Conservation (phyloP, 2,113 vertebrate genomes). For the Vicugna pacos region DNA sequence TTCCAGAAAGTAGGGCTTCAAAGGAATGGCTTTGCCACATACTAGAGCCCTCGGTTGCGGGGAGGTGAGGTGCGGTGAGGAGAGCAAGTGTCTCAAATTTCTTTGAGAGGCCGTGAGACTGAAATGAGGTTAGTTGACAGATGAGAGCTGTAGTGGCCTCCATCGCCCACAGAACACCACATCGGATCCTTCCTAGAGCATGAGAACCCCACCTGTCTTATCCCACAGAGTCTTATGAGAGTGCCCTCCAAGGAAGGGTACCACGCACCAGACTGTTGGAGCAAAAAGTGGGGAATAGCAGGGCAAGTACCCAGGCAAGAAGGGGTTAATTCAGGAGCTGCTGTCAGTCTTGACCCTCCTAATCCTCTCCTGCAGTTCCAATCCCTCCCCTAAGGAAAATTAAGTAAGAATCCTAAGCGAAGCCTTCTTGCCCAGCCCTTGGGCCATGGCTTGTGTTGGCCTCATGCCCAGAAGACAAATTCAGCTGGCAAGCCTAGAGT, state of each 20-base stretch:
- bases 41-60: neutral
- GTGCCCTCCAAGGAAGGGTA: neutral
- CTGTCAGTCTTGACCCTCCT: slow-evolving; percentile 55
- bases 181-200: neutral
- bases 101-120: neutral
- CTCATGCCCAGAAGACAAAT: slow-evolving; percentile 37
- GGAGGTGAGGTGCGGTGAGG: neutral
- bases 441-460: slow-evolving; percentile 60
- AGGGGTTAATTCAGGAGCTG: slow-evolving; percentile 69
- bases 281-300: neutral
- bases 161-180: neutral
- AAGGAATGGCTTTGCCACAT: neutral
- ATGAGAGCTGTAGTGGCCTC: neutral
- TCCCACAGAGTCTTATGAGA: neutral
- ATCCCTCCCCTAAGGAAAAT: slow-evolving; percentile 68
- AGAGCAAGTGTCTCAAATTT: neutral
- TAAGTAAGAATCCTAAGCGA: slow-evolving; percentile 70
- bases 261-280: neutral
- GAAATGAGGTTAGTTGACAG: neutral
- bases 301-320: slow-evolving; percentile 17
- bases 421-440: slow-evolving; percentile 47
- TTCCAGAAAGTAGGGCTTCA: slow-evolving; percentile 27
- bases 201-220: neutral
- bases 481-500: slow-evolving; percentile 10
- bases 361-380: slow-evolving; percentile 64